phyloP scores from a whole-genome alignment of 1,140 invertebrate species.

The Batillaria attramentaria region DNA sequence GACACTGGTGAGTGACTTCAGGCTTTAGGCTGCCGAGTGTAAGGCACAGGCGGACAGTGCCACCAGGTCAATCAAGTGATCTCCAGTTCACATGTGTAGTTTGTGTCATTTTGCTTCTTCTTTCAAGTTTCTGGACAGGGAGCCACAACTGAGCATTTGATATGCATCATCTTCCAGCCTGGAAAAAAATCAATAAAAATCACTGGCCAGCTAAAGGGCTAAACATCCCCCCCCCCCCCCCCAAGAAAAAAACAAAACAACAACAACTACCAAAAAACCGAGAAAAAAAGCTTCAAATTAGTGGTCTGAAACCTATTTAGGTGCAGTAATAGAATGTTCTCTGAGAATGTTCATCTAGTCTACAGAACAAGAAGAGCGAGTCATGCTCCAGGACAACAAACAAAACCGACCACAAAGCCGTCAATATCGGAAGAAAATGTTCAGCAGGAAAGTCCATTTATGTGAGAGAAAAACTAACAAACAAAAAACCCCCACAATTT shows the following conservation, averaged over 20 bases:
- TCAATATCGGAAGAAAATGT: too few relatives aligned
- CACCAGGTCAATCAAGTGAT: not conserved
- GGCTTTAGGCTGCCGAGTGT: not conserved
- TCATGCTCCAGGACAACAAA: too few relatives aligned
- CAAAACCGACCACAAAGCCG: too few relatives aligned
- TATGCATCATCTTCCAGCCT: not conserved
- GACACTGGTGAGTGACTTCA: too few relatives aligned
- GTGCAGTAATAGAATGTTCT: not conserved
- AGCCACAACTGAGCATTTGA: not conserved
- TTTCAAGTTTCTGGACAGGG: constrained; percentile 9
- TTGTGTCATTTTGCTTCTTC: too few relatives aligned
- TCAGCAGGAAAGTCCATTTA: too few relatives aligned
- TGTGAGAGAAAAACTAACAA: too few relatives aligned
- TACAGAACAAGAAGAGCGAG: too few relatives aligned
- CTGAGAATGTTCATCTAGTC: too few relatives aligned
- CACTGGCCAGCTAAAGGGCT: too few relatives aligned
- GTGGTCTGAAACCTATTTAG: not conserved
- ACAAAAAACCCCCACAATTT: too few relatives aligned
- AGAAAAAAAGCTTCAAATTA: not conserved
- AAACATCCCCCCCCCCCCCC: not conserved
- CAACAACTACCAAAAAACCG: not conserved
- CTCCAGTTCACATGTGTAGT: not conserved
- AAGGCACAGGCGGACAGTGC: not conserved
- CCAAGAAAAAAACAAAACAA: not conserved
- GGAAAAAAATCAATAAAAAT: too few relatives aligned